Base-by-base conservation (phyloP, 2,113 vertebrate species). In the Otocyon megalotis region DNA sequence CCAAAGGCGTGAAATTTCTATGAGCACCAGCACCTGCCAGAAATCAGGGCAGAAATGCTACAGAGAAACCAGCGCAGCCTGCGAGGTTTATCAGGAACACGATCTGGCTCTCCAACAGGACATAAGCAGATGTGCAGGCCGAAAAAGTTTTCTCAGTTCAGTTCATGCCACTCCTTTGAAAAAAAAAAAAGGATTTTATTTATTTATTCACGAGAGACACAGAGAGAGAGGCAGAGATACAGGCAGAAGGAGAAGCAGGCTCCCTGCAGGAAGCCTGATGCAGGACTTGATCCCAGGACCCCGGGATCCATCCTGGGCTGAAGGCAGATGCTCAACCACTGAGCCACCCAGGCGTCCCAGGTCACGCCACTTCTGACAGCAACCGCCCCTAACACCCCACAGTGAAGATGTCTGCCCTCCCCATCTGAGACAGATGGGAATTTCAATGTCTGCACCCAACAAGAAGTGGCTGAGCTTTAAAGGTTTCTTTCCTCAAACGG, bases 341-440 rank as follows among this genome's bases (percentile, higher is more conserved):
- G 43, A 43, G 43, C 43, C 43, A 43, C 43, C 43, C 43, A 43
- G 43, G 43, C 7, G 43, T 43, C 43, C 43, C 24, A 5, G 76
- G 24, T 1, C 9, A 1, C 2, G 2, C 30, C 5, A 0, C 28
- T 43, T 62, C 48, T n/a, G 24, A 26, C 35, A 0, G 26, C 30
- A 1, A 32, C 56, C 0, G 14, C 28, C 43, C 4, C n/a, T 11
- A 4, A n/a, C 3, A 5, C 17, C 28, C 24, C 43, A 48, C 19
- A 56, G n/a, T 0, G 3, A 9, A 26, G 32, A 80, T 0, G 24
- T 30, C 74, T 0, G 9, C 26, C 54, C 11, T 22, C 48, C 43
- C 82, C 14, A 30, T 4, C 62, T 3, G 2, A 24, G 71, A 54
- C 8, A 4, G 9, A 17, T 14, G 8, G 14, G 48, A 35, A n/a